Percentiles rank a stretch among this genome's conserved stretches.
Conservation (phyloP, 2,797 vertebrate species). For the Tapirus indicus region DNA sequence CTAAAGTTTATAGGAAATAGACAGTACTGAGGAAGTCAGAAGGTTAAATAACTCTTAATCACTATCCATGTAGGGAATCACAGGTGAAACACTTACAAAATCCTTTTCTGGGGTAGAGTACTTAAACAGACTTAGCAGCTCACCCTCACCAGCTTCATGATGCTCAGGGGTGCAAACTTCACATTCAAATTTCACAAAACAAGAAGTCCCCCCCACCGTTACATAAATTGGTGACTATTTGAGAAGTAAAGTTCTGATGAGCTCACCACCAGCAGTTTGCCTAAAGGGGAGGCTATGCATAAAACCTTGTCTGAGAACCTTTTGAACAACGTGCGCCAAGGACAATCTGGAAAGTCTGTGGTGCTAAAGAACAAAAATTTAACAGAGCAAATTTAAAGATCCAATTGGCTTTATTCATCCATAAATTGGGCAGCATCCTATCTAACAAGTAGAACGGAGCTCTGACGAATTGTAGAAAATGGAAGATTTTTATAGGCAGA, state of each 20-base stretch:
- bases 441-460: too few relatives aligned
- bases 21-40: background rate
- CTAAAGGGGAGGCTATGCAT: fast-evolving
- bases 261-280: background rate
- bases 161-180: background rate
- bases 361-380: background rate
- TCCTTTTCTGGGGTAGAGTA: background rate
- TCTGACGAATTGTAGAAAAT: too few relatives aligned
- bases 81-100: background rate
- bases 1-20: background rate
- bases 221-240: background rate
- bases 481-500: too few relatives aligned
- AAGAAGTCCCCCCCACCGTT: background rate
- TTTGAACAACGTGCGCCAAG: background rate
- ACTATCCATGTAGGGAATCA: too few relatives aligned
- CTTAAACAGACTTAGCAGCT: background rate
- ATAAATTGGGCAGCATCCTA: too few relatives aligned
- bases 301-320: background rate
- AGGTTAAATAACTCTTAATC: background rate
- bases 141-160: background rate
- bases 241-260: background rate
- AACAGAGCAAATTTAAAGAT: too few relatives aligned
- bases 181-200: background rate
- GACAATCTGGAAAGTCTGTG: background rate
- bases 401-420: too few relatives aligned